Evolutionary conservation across 2,797 vertebrate genomes (phyloP), one percentile per base, ranked within the genome.

Genomic region (Merluccius polli): DNA sequence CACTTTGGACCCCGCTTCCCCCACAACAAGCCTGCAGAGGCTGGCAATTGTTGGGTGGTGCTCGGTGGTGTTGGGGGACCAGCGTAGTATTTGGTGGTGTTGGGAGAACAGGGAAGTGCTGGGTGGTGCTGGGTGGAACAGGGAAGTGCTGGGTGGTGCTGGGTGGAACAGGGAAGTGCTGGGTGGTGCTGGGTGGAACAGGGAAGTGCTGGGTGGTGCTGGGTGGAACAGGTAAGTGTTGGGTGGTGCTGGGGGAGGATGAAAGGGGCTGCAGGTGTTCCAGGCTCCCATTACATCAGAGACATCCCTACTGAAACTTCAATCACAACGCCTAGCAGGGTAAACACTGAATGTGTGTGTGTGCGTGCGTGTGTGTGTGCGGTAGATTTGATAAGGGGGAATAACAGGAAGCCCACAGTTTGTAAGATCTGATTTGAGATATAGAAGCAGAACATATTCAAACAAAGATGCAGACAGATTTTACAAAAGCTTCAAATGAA

Each of bases 261-360:
- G 44, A 71, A 71, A 71, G 75, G 70, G 70, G 69, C 24, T 24
- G 65, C 48, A 71, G 75, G 65, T 80, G 38, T 79, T 78, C 71
- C 84, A 78, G 82, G 78, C 79, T 89, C 90, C 87, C 77, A 84
- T 86, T 38, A 84, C 0, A 78, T 71, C 89, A 90, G 90, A 92
- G 89, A 94, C 89, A 91, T 92, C 91, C 82, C 93, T 87, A 92
- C 83, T 92, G 87, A 92, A 91, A 84, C 83, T 81, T 89, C 74
- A 89, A 89, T 91, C 89, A 88, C 92, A 94, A 90, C 89, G 91
- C 77, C 78, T 88, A 81, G 84, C 90, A 79, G 82, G 73, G 84
- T 85, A 90, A 90, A 85, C 87, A 89, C 87, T 87, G 84, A 72
- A 30, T 48, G 67, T 75, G 75, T 81, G 75, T 30, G 70, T 79